Evolutionary conservation across 1,140 invertebrate species (phyloP), one percentile per base, ranked within the genome.

Genomic region (Papilio helenus): DNA sequence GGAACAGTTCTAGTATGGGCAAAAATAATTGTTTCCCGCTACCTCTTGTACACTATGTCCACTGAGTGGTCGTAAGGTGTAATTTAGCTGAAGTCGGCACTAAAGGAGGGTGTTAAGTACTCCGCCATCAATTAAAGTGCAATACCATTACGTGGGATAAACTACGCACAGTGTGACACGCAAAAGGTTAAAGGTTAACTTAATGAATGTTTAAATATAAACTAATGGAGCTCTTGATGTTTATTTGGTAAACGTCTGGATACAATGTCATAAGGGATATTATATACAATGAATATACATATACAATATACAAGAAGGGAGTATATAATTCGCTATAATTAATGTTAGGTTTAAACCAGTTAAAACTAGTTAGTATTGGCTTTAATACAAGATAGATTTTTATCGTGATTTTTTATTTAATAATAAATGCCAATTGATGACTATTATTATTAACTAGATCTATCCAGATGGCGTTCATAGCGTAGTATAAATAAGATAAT

Each of bases 101-200:
- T 68, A 68, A 68, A 68, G 26, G 61, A 68, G 61, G 61, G 61
- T 68, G 61, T 68, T 68, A 68, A 68, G 61, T 68, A 26, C 61
- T 68, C 61, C 26, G 61, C 61, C 26, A 68, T 68, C 61, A 68
- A 68, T 68, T 68, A 68, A 68, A 68, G 61, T 68, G 61, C 61
- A 68, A 68, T 68, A 68, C 23, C 16, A 68, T 68, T 68, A 68
- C 61, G 26, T 29, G 61, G 61, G 61, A 68, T 68, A 68, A 68
- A 68, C 61, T 68, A 68, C 61, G 61, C 61, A 68, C 26, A 68
- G 29, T 68, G 61, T 68, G 61, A 29, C 26, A 61, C 58, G 20
- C 0, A 12, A 26, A 61, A 61, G 20, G 55, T 65, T 65, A 65
- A 65, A 68, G 23, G 26, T 34, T 68, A 16, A 68, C 61, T 16